Evolutionary conservation across 2,113 vertebrate species (phyloP).

Genomic region (Centropus unirufus): DNA sequence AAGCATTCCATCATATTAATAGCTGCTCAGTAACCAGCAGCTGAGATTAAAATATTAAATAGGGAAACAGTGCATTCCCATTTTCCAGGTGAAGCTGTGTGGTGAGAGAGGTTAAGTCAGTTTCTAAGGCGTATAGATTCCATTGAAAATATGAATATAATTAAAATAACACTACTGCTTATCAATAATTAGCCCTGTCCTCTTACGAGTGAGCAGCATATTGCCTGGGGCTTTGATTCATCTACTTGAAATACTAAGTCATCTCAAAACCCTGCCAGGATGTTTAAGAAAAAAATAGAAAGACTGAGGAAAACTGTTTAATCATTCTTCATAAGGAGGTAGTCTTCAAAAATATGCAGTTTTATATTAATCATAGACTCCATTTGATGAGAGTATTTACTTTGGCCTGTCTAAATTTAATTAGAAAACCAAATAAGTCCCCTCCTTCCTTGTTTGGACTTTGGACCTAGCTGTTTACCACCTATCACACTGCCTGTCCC

Average conservation of each 20-base stretch:
- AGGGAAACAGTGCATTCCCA: neutral
- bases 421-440: neutral
- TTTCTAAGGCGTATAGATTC: neutral
- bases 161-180: neutral
- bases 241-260: neutral
- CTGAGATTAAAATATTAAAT: neutral
- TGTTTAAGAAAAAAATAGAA: neutral
- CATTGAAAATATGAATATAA: neutral
- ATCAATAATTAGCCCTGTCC: neutral
- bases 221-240: neutral
- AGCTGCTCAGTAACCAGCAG: neutral
- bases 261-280: neutral
- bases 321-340: neutral
- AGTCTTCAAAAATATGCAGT: neutral
- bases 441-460: neutral
- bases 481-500: accelerated
- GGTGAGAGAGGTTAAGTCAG: neutral
- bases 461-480: neutral
- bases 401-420: neutral
- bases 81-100: neutral
- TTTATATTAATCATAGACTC: neutral
- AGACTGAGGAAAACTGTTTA: neutral
- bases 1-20: neutral
- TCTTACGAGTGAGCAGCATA: neutral
- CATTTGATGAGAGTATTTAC: neutral